phyloP scores from a whole-genome alignment of 1,140 invertebrate genomes.

The Gryon sp. region DNA sequence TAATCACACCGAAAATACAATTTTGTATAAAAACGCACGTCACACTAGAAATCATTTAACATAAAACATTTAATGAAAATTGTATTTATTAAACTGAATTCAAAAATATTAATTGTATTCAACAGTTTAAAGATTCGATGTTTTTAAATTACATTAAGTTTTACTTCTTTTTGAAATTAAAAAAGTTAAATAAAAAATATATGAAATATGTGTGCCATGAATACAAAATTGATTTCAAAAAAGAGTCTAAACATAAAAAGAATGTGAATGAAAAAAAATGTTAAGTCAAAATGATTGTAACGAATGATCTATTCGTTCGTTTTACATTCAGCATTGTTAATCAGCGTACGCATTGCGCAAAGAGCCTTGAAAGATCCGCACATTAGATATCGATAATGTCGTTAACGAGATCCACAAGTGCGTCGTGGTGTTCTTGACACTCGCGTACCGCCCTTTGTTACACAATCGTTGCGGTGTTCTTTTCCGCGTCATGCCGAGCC shows the following conservation, averaged over 20 bases:
- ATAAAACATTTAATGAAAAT: too few relatives aligned
- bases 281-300: not conserved
- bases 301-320: slow-evolving; percentile 10
- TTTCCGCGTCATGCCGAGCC: slow-evolving; percentile 49
- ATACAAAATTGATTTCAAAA: not conserved
- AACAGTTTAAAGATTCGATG: too few relatives aligned
- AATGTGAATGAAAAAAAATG: not conserved
- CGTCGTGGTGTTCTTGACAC: slow-evolving; percentile 68
- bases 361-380: slow-evolving; percentile 63
- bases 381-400: slow-evolving; percentile 69
- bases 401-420: slow-evolving; percentile 67
- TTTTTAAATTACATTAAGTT: too few relatives aligned
- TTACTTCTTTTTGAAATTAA: too few relatives aligned
- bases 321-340: slow-evolving; percentile 33
- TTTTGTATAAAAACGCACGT: too few relatives aligned
- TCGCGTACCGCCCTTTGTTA: slow-evolving; percentile 60
- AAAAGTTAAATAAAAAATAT: too few relatives aligned
- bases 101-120: too few relatives aligned
- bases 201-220: too few relatives aligned
- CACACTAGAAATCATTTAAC: too few relatives aligned
- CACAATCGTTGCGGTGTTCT: slow-evolving; percentile 55
- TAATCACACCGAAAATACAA: too few relatives aligned
- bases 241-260: not conserved
- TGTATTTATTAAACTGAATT: too few relatives aligned
- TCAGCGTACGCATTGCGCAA: slow-evolving; percentile 16